Evolutionary conservation across 1,140 invertebrate species (phyloP), one percentile per base, ranked within the genome.

Genomic region (Mamestra configurata): DNA sequence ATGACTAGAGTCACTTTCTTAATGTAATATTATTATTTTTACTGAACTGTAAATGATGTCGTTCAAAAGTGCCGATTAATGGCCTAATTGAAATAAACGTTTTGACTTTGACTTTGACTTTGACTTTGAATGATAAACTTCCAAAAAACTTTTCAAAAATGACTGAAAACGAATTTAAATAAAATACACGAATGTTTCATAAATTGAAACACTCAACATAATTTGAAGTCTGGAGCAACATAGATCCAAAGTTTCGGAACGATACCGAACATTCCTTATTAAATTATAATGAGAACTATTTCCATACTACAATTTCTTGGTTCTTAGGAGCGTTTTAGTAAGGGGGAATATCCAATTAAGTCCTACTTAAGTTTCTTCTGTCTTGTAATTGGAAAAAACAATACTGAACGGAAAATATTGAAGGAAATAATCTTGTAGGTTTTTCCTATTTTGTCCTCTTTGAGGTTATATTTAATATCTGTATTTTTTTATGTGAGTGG

Each of bases 311-410:
- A 31, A 27, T 61, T 61, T 31, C 22, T 61, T n/a, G 4, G 6
- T 31, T 61, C 15, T 18, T 27, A 31, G 22, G 11, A 24, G 27
- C 1, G 20, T n/a, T 61, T 31, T 35, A 61, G 20, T 55, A 55
- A 13, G 11, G 10, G 4, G 13, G 11, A 15, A 61, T 35, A 61
- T 35, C 15, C 27, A 35, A 61, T 61, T 61, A 35, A 10, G 15
- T n/a, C 27, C 1, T 35, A 61, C 49, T 59, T 27, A 59, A 59
- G 55, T 59, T 27, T 59, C 20, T 53, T 24, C 31, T 27, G 24
- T 31, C 24, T 24, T 59, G 24, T 59, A 59, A 59, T 59, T 59
- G 24, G 22, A 59, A 59, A 59, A 59, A 59, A 53, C 51, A 53
- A 53, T 22, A 20, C 6, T 20, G n/a, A 51, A n/a, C n/a, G 15